A percentile compares a stretch with the other conserved stretches of the same genome.
These are phyloP conservation scores for Sitobion miscanthi DNA, from an alignment of 1,140 invertebrate species.

Conservation along the genomic window DNA sequence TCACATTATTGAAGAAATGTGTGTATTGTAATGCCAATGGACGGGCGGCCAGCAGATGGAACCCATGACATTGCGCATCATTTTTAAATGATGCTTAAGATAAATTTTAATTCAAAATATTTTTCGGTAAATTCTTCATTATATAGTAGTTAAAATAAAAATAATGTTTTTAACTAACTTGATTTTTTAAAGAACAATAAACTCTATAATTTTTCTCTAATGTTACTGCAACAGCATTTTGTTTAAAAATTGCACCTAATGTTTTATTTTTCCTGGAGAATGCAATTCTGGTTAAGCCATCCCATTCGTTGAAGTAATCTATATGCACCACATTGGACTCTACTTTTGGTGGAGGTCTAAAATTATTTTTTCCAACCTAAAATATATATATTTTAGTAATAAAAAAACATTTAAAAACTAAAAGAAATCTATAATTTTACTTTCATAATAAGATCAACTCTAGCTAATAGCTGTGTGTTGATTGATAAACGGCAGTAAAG, in stretches of 20 bases:
- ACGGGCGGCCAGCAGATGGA: neutral
- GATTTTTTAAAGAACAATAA: constrained; percentile 86
- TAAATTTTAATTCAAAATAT: neutral
- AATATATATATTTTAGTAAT: constrained; percentile 58
- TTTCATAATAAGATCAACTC: constrained; percentile 98
- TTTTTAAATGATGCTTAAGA: no score
- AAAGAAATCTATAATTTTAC: constrained; percentile 65
- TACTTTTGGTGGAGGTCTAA: constrained; percentile 96
- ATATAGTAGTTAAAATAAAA: neutral
- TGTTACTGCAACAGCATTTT: constrained; percentile 79
- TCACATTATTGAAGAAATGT: neutral
- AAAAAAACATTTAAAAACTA: neutral
- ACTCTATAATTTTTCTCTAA: constrained; percentile 92
- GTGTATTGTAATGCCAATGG: neutral
- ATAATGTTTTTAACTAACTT: constrained; percentile 67
- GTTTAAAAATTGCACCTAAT: constrained; percentile 83
- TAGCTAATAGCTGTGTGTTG: constrained; percentile 93
- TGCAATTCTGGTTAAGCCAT: constrained; percentile 91
- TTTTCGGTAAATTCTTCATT: neutral
- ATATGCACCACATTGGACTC: constrained; percentile 98
- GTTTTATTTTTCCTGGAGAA: constrained; percentile 97
- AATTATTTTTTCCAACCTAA: constrained; percentile 97
- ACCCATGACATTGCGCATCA: neutral
- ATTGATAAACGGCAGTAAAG: constrained; percentile 95
- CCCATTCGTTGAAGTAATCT: constrained; percentile 98